Conservation (phyloP, 2,113 vertebrate genomes). For the Apodemus speciosus region DNA sequence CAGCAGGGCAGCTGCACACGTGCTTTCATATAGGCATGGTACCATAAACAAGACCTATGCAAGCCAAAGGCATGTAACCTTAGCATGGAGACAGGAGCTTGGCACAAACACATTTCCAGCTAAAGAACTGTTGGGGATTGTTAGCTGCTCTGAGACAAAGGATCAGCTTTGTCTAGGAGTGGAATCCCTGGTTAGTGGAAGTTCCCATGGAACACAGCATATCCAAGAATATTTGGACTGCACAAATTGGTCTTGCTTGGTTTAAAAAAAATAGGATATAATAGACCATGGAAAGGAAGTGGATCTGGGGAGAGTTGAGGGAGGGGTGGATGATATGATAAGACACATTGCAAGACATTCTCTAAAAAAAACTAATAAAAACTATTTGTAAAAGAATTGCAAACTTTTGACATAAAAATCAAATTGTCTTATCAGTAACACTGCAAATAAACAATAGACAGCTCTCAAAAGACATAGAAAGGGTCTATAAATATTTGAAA, state of each 20-base stretch:
- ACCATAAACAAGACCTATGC: not conserved
- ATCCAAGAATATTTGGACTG: not conserved
- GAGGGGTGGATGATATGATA: too few relatives aligned
- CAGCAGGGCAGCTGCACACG: not conserved
- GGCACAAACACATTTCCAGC: not conserved
- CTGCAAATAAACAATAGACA: not conserved
- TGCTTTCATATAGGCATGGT: not conserved
- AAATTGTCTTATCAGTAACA: not conserved
- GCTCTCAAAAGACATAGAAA: not conserved
- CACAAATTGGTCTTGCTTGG: not conserved
- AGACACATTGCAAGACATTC: not conserved
- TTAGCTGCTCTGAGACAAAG: not conserved
- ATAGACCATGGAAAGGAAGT: not conserved
- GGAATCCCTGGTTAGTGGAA: not conserved
- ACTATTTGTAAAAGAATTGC: not conserved
- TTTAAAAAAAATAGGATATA: too few relatives aligned
- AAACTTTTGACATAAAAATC: not conserved
- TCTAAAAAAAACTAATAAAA: not conserved
- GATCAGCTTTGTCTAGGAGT: not conserved
- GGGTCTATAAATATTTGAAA: not conserved
- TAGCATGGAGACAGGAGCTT: not conserved
- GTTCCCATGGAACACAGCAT: not conserved
- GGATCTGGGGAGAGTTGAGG: not conserved
- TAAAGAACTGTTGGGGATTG: not conserved
- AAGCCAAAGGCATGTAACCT: not conserved